Conservation (phyloP, 1,140 invertebrate genomes). For the Matsumurasca onukii region DNA sequence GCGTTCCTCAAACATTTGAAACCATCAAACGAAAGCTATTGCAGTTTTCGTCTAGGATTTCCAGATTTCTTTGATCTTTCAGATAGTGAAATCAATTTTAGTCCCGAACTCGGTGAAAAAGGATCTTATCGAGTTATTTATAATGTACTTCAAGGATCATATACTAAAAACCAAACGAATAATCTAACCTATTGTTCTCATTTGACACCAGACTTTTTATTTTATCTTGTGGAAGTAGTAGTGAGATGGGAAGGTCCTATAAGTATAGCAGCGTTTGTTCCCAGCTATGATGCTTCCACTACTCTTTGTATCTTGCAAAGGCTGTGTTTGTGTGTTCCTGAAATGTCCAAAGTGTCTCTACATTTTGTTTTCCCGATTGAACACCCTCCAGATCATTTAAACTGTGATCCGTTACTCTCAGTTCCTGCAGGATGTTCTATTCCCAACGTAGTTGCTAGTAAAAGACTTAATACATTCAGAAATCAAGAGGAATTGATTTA, state of each 20-base stretch:
- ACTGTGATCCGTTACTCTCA: slow-evolving; percentile 27
- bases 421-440: slow-evolving; percentile 30
- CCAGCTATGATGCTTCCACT: slow-evolving; percentile 62
- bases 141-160: slow-evolving; percentile 56
- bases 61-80: slow-evolving; percentile 56
- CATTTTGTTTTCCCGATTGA: slow-evolving; percentile 64
- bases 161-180: slow-evolving; percentile 46
- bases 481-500: slow-evolving; percentile 54
- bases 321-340: slow-evolving; percentile 61
- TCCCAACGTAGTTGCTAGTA: slow-evolving; percentile 29
- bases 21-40: slow-evolving; percentile 57
- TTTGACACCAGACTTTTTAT: slow-evolving; percentile 70
- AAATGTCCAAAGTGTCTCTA: slow-evolving; percentile 68
- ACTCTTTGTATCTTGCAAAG: slow-evolving; percentile 61
- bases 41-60: slow-evolving; percentile 62
- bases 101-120: slow-evolving; percentile 56
- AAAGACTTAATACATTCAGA: slow-evolving; percentile 35
- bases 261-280: slow-evolving; percentile 70
- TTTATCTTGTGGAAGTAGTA: slow-evolving; percentile 67
- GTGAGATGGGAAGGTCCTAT: slow-evolving; percentile 71
- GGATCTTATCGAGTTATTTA: slow-evolving; percentile 65
- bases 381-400: slow-evolving; percentile 41
- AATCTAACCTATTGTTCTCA: slow-evolving; percentile 70
- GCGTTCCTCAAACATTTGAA: slow-evolving; percentile 41
- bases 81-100: slow-evolving; percentile 48